Percentiles rank a stretch among this genome's conserved stretches.
Conservation (phyloP, 2,888 invertebrate genomes). For the Antitype chi region DNA sequence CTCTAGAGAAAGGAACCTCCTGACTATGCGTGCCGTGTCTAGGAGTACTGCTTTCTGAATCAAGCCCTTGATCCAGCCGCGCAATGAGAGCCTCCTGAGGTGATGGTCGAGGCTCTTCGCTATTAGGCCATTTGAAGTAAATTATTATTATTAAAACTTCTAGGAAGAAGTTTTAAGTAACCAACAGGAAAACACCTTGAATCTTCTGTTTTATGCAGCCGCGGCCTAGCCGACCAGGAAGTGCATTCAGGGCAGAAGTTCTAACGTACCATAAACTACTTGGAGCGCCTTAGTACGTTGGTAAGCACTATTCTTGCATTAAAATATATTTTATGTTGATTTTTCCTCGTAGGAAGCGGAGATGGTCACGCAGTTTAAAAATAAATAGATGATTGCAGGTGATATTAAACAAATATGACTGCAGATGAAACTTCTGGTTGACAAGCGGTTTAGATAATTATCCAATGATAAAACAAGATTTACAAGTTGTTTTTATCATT, state of each 20-base stretch:
- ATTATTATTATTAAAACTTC: slow-evolving; percentile 34
- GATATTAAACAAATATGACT: background rate
- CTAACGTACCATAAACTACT: slow-evolving; percentile 40
- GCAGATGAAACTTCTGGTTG: background rate
- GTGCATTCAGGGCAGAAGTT: slow-evolving; percentile 51
- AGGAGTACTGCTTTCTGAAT: too few species aligned
- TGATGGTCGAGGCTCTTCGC: too few species aligned
- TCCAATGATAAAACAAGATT: too few species aligned
- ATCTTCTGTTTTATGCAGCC: slow-evolving; percentile 50
- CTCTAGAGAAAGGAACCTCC: too few species aligned
- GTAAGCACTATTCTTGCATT: slow-evolving; percentile 14
- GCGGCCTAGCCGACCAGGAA: slow-evolving; percentile 55
- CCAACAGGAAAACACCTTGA: slow-evolving; percentile 64
- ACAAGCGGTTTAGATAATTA: too few species aligned
- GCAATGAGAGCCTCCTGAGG: too few species aligned
- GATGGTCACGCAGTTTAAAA: background rate
- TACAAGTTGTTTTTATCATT: background rate
- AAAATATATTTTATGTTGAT: background rate
- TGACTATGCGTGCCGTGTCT: too few species aligned
- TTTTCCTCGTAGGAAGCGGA: slow-evolving; percentile 34
- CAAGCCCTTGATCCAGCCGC: too few species aligned
- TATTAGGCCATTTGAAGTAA: too few species aligned
- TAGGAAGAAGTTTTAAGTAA: slow-evolving; percentile 51
- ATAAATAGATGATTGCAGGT: background rate
- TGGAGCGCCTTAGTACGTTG: slow-evolving; percentile 9